Evolutionary conservation across 53 echinoderm and acorn worm genomes (phyloP), one percentile per base, ranked within the genome.

Genomic region (Stichopus horrens): DNA sequence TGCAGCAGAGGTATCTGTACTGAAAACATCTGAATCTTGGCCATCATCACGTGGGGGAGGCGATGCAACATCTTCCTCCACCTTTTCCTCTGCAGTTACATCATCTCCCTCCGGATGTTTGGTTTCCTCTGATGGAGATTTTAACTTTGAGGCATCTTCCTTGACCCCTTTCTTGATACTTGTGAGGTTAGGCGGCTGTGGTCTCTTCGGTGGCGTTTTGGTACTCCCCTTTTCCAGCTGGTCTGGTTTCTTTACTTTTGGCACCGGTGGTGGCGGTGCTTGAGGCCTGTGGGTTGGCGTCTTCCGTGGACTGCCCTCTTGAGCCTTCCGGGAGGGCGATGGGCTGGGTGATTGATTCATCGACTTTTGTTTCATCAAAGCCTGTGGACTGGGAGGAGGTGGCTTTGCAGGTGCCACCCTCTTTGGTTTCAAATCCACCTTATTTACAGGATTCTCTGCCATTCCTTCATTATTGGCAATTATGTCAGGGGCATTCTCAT

Each of bases 371-470:
- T 81, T 81, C n/a, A 71, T n/a, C 4, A 81, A 21, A 21, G 81
- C 56, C 58, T 81, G 56, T 58, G 9, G 58, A 57, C 23, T 58
- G 1, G 81, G 81, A 21, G 81, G 81, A 81, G 81, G 81, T 8
- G 81, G 81, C 14, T 81, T 81, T 55, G 58, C 58, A 58, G 81
- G 81, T n/a, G 81, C 81, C 81, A 58, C 58, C 18, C 57, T 81
- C 10, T 22, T 21, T 21, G 56, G 81, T 81, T 81, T 81, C 16
- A 81, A 9, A 21, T 81, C 81, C 21, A 5, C 57, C 23, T 21
- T 21, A 56, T 19, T 55, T 58, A 9, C 81, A 52, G 57, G 3
- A 21, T 57, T 81, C n/a, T 10, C 58, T 18, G 2, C 18, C 11
- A 9, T 59, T 59, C 59, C 59, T 59, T 59, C 59, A 59, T 59